These are phyloP conservation scores for Chrysotoxum bicinctum DNA, from an alignment of 2,888 invertebrate species.

Conservation along the genomic window DNA sequence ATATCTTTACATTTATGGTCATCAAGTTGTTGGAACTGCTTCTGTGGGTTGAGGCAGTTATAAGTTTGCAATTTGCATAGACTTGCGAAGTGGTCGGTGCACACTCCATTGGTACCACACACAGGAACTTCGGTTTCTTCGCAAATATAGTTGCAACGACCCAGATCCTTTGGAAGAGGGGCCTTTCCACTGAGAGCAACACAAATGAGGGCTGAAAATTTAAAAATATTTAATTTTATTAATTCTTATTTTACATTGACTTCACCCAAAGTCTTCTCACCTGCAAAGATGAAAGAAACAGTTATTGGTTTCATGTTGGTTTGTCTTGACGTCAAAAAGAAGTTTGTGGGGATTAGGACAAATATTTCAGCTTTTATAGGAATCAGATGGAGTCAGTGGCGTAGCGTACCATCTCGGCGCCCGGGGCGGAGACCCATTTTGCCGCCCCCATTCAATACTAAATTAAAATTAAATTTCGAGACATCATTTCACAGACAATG, in stretches of 20 bases:
- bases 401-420: too few species aligned
- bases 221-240: background rate
- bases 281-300: constrained; percentile 15
- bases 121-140: constrained; percentile 72
- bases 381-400: too few species aligned
- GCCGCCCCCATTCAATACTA: too few species aligned
- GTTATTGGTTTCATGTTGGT: constrained; percentile 38
- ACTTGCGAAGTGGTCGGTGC: constrained; percentile 78
- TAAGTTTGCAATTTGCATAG: constrained; percentile 78
- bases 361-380: constrained; percentile 18
- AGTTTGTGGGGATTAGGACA: background rate
- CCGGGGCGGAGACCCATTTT: too few species aligned
- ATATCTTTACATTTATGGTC: constrained; percentile 74
- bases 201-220: constrained; percentile 20
- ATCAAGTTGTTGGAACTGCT: constrained; percentile 75
- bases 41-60: constrained; percentile 77
- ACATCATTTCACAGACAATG: too few species aligned
- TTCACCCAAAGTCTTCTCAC: background rate
- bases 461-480: too few species aligned
- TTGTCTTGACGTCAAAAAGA: background rate
- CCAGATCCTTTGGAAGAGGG: constrained; percentile 28
- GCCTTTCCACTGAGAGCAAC: constrained; percentile 25
- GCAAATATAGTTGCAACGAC: constrained; percentile 55
- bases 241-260: background rate
- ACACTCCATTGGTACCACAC: constrained; percentile 77